Evolutionary conservation across 2,888 invertebrate species (phyloP), one percentile per base, ranked within the genome.

Genomic region (Nyleta sp.): DNA sequence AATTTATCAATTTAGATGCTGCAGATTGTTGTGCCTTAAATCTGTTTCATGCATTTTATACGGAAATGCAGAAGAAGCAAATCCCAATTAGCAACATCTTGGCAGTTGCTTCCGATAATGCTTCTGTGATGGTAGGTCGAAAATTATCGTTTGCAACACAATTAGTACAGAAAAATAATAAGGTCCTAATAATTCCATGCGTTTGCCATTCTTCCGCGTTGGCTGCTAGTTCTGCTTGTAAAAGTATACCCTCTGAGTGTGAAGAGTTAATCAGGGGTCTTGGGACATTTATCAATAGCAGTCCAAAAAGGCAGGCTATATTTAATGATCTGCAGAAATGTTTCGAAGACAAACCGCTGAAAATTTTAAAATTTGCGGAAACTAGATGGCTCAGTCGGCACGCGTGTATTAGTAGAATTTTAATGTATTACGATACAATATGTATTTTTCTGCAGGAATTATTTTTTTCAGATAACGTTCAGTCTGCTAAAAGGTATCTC

Each of bases 201-300:
- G 73, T 73, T 31, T 73, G 64, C 15, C 65, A 73, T 65, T 73
- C 73, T 15, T 20, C 57, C 13, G 73, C 74, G 3, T 67, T 74
- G 17, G 67, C 57, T 17, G 57, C 57, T 0, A 48, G n/a, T 38
- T 35, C 44, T 18, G 62, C 72, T 2, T 62, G 60, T 15, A 18
- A 5, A 5, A 0, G 10, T 13, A 6, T 71, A 18, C 53, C 62
- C 2, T 6, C 20, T 15, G 44, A 71, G 4, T 10, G 0, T 5
- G 53, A 72, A 7, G 38, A 62, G 7, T 8, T 72, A 1, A 5
- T 46, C 1, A 55, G 13, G 15, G 46, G 15, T 6, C 3, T 64
- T 8, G 18, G 3, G 8, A 28, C 35, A 0, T 62, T 62, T 11
- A 71, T 71, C 2, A 50, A 33, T 2, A n/a, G 11, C 2, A 60